Evolutionary conservation across 1,140 invertebrate genomes (phyloP).

Genomic region (Conus ventricosus): DNA sequence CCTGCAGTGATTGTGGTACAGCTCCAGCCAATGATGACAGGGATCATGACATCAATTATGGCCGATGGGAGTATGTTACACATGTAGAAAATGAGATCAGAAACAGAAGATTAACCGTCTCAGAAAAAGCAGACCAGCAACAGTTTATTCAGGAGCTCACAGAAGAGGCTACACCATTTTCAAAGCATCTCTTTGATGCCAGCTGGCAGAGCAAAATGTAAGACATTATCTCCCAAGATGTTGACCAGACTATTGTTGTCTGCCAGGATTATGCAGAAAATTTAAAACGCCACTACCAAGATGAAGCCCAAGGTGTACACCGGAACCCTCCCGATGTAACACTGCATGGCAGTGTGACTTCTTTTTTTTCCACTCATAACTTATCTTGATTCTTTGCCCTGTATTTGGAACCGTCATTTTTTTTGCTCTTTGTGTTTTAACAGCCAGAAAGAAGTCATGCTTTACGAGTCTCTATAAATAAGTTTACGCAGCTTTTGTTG

Average conservation of each 20-base stretch:
- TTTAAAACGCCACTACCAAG: neutral
- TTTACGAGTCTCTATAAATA: too few species aligned
- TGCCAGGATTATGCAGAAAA: slow-evolving; percentile 9
- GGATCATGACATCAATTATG: neutral
- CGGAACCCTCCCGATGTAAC: neutral
- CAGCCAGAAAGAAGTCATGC: too few species aligned
- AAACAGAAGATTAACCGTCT: neutral
- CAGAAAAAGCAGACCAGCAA: neutral
- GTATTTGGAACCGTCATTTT: too few species aligned
- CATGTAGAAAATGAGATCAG: neutral
- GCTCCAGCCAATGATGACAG: too few species aligned
- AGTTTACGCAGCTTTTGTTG: too few species aligned
- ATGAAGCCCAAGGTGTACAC: slow-evolving; percentile 1
- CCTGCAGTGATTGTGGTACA: neutral
- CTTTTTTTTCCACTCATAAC: too few species aligned
- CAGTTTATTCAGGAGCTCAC: neutral
- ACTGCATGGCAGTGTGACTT: neutral
- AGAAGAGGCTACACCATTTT: neutral
- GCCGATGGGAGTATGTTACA: neutral
- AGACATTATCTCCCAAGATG: neutral
- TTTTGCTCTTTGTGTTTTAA: too few species aligned
- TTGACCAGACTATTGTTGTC: neutral
- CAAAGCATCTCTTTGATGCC: neutral
- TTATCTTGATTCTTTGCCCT: too few species aligned
- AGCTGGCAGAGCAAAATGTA: neutral